Evolutionary conservation across 2,888 invertebrate genomes (phyloP).

Genomic region (Diaphora mendica): DNA sequence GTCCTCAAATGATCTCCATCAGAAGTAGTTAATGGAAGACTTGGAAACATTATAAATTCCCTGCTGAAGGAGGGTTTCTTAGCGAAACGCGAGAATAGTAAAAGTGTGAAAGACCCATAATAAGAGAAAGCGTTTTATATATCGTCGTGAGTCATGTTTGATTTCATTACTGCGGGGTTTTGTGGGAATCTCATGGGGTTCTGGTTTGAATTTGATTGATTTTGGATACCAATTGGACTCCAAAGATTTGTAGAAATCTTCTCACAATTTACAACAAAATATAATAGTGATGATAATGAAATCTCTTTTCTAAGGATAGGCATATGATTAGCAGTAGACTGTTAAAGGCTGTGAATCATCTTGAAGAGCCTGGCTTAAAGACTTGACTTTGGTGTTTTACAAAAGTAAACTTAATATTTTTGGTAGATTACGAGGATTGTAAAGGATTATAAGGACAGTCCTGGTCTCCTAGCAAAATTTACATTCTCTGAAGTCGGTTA

Average conservation of each 20-base stretch:
- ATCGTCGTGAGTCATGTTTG: neutral
- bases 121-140: neutral
- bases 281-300: neutral
- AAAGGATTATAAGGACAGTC: no score
- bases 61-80: neutral
- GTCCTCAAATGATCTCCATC: neutral
- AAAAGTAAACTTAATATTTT: no score
- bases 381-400: no score
- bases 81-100: neutral
- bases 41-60: neutral
- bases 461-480: no score
- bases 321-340: no score
- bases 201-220: neutral
- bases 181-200: neutral
- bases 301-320: no score
- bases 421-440: no score
- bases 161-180: neutral
- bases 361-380: no score
- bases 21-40: neutral
- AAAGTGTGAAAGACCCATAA: neutral
- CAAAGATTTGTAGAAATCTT: neutral
- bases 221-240: neutral
- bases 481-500: no score
- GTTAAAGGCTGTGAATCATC: no score
- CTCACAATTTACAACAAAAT: neutral